These are phyloP conservation scores for Nothocercus nigrocapillus DNA, from an alignment of 2,113 vertebrate species.

Conservation along the genomic window DNA sequence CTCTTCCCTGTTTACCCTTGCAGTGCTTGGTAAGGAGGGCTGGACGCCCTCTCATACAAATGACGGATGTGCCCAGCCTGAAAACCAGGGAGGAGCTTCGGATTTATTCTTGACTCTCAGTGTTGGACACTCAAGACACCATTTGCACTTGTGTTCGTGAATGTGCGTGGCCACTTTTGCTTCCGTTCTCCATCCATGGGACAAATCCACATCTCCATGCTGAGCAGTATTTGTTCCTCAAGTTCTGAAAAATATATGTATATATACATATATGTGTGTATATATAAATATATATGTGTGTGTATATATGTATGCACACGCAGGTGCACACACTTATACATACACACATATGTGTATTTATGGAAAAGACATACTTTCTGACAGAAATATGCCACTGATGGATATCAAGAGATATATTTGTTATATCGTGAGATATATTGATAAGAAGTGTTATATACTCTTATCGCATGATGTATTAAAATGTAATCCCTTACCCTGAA, in stretches of 20 bases:
- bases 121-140: neutral
- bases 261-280: no score
- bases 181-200: neutral
- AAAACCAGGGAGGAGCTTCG: neutral
- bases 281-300: no score
- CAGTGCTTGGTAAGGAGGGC: neutral
- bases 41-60: neutral
- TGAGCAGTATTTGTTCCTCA: no score
- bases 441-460: neutral
- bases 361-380: neutral
- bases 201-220: neutral
- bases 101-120: neutral
- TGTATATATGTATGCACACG: no score
- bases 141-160: neutral
- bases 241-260: neutral
- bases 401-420: neutral
- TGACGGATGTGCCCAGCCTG: neutral
- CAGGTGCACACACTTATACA: no score
- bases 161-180: neutral
- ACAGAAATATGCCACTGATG: fast-evolving
- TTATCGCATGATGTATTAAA: neutral
- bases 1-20: neutral
- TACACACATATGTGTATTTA: no score
- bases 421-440: no score
- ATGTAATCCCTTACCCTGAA: neutral